Evolutionary conservation across 2,888 invertebrate species (phyloP).

Genomic region (Marronus borbonicus): DNA sequence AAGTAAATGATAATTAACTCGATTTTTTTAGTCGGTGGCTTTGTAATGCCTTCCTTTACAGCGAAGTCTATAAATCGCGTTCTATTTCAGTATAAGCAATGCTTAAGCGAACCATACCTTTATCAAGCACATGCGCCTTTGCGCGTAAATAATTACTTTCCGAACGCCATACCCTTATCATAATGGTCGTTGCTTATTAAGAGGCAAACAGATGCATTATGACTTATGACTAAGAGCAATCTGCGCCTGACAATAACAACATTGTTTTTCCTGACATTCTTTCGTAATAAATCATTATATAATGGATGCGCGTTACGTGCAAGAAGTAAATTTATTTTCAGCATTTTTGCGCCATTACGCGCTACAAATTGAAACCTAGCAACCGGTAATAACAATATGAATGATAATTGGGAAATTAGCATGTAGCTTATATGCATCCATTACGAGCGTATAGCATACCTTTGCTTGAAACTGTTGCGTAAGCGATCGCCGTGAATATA

Average conservation of each 20-base stretch:
- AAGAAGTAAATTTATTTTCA: slow-evolving; percentile 23
- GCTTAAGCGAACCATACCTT: too few relatives aligned
- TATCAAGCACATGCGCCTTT: too few relatives aligned
- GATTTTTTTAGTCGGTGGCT: too few relatives aligned
- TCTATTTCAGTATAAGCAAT: too few relatives aligned
- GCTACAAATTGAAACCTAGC: slow-evolving; percentile 2
- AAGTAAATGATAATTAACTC: too few relatives aligned
- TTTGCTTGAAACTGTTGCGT: too few relatives aligned
- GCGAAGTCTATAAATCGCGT: too few relatives aligned
- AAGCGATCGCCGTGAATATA: too few relatives aligned
- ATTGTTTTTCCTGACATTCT: slow-evolving; percentile 33
- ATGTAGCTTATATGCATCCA: not conserved
- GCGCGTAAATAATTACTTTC: slow-evolving; percentile 1
- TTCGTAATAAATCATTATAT: slow-evolving; percentile 19
- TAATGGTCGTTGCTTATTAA: slow-evolving; percentile 3
- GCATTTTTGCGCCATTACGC: not conserved
- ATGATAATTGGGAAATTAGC: slow-evolving; percentile 7
- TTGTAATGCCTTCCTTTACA: too few relatives aligned
- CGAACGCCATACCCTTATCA: not conserved
- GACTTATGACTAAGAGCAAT: slow-evolving; percentile 21
- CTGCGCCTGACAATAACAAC: slow-evolving; percentile 23
- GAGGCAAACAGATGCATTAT: slow-evolving; percentile 18
- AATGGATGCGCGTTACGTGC: not conserved
- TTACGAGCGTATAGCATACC: too few relatives aligned
- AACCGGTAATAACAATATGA: not conserved